phyloP scores from a whole-genome alignment of 2,888 invertebrate species.

The Chrysodeixis includens region DNA sequence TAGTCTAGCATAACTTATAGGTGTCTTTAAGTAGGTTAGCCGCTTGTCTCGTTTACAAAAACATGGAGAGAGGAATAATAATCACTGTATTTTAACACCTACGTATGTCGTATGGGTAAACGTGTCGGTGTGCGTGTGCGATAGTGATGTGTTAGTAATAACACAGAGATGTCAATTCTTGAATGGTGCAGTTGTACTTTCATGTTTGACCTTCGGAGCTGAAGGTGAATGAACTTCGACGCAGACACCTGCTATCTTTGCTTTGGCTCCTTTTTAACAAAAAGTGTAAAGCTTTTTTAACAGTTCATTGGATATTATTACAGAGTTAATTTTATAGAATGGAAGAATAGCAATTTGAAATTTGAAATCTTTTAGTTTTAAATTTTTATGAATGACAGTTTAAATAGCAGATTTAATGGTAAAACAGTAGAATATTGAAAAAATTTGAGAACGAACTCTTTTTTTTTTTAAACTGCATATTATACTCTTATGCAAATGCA shows the following conservation, averaged over 20 bases:
- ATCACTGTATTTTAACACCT: not conserved
- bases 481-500: constrained; percentile 13
- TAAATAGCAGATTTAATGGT: not conserved
- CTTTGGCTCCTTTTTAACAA: constrained; percentile 55
- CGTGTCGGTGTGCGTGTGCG: not conserved
- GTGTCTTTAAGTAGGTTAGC: constrained; percentile 1
- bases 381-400: constrained; percentile 22
- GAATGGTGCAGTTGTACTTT: constrained; percentile 62
- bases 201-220: constrained; percentile 66
- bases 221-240: constrained; percentile 63
- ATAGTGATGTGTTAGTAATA: constrained; percentile 23
- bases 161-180: constrained; percentile 48
- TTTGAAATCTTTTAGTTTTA: constrained; percentile 24
- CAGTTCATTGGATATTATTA: constrained; percentile 51
- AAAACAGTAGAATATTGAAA: not conserved
- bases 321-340: constrained; percentile 54
- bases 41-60: too few species aligned
- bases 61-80: constrained; percentile 6
- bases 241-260: constrained; percentile 65
- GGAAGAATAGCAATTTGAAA: constrained; percentile 40
- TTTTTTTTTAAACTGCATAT: not conserved
- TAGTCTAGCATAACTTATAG: not conserved
- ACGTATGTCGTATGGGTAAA: not conserved
- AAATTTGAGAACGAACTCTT: not conserved
- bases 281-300: constrained; percentile 50